Base-by-base conservation (phyloP, 2,888 invertebrate genomes). In the Malthinus seriepunctatus region DNA sequence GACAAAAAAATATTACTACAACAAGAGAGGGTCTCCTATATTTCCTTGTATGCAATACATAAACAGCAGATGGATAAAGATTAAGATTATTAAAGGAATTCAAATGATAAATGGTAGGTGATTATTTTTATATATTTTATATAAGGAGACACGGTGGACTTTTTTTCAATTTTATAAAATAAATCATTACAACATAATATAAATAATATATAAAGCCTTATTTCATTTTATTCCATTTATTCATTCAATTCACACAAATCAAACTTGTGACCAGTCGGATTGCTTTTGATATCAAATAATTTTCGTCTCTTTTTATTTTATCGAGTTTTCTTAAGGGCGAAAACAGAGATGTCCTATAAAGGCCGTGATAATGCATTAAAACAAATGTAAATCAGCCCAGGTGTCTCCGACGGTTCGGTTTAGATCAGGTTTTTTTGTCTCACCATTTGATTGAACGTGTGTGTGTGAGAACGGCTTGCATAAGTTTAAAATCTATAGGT, bases 391-490 rank as follows among this genome's bases (percentile, higher is more conserved):
- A 60, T 60, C 59, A 51, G 62, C 58, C 63, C 63, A 63, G 63
- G 63, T 63, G 63, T 63, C 63, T 63, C 55, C 39, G 63, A 59
- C 63, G 61, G 63, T 63, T 63, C 63, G 56, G 56, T 56, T 57
- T 51, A 45, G 63, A 58, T 61, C 61, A 55, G 54, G 63, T 63
- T 63, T 63, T 62, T 63, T 60, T 63, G 60, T 63, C 57, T 60
- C 61, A 50, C 56, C 50, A 48, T 62, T 62, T 63, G 63, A 63
- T 63, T 61, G 63, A 61, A 51, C 60, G 59, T 63, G 59, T 63
- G 62, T 62, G 62, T 63, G 62, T 62, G 62, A 63, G 62, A 63
- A 63, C 62, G 56, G 60, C 55, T 62, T 62, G 59, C 60, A 60
- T 63, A 60, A 47, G 56, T 48, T 53, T 55, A 51, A 42, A 60